Base-by-base conservation (phyloP, 1,140 invertebrate species). In the Helicoverpa zea region DNA sequence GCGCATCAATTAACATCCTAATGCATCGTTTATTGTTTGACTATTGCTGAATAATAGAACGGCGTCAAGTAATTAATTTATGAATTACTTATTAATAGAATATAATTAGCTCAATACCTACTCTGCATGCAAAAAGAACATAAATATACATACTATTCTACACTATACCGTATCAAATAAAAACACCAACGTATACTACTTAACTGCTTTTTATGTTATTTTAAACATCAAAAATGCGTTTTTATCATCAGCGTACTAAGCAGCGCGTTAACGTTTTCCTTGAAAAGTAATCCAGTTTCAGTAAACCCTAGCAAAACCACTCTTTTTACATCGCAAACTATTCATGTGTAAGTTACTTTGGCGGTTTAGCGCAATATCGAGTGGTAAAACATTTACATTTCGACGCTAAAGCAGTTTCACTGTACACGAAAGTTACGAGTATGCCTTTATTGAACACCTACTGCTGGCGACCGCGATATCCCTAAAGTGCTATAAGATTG, bases 1-100 rank as follows among this genome's bases (percentile, higher is more conserved):
- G 70, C 70, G 51, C 70, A 43, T 58, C 52, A 73, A 73, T 73
- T 73, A 73, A 56, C 70, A 56, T 51, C n/a, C 14, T n/a, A 58
- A 73, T 58, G n/a, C 70, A 58, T 73, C 35, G 70, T 73, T 43
- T 72, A 72, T 72, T 18, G 49, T 23, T 72, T 72, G 18, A 54
- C 23, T 1, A 29, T 52, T 51, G 68, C 23, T 54, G 18, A 30
- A 51, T 52, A 72, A 52, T 52, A 51, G 49, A 72, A 72, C 30
- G 16, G 16, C 16, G 49, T 59, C 18, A 63, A 13, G 14, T 68
- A 63, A 63, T n/a, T 47, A 64, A 64, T 35, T 63, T 14, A 12
- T 23, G 35, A 43, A 43, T 43, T 43, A 43, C 35, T 43, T 35
- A 35, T 35, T 43, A 43, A 9, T 43, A 43, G 0, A 9, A 43